These are phyloP conservation scores for Drosophila robusta DNA, from an alignment of 2,888 invertebrate species.

Conservation along the genomic window DNA sequence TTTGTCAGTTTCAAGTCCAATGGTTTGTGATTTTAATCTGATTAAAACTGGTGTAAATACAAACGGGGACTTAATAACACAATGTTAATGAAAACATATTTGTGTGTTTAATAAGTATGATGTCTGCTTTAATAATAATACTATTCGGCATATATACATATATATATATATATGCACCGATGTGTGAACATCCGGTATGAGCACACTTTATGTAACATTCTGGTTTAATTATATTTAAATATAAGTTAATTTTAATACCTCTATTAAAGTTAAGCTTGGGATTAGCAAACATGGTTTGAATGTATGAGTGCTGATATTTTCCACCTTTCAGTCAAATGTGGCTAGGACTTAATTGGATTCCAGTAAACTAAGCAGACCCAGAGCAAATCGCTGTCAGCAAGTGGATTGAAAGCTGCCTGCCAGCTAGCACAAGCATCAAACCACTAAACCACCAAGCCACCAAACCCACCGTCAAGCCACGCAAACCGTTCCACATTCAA, in stretches of 20 bases:
- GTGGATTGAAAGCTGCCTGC: constrained; percentile 7
- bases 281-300: neutral
- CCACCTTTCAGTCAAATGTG: neutral
- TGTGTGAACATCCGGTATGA: too few relatives aligned
- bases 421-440: neutral
- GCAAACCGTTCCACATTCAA: constrained; percentile 9
- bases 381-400: constrained; percentile 8
- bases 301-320: neutral
- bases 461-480: constrained; percentile 1
- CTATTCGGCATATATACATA: too few relatives aligned
- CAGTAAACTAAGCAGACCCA: constrained; percentile 3
- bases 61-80: too few relatives aligned
- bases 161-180: too few relatives aligned
- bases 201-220: neutral
- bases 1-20: too few relatives aligned
- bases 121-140: too few relatives aligned
- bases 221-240: neutral
- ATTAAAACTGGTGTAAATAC: too few relatives aligned
- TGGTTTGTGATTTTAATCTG: too few relatives aligned
- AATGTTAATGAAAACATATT: too few relatives aligned
- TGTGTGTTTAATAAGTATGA: too few relatives aligned
- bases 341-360: constrained; percentile 3
- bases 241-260: neutral
- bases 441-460: constrained; percentile 12
- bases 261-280: neutral